These are phyloP conservation scores for Leptogaster cylindrica DNA, from an alignment of 2,888 invertebrate genomes.

Conservation along the genomic window DNA sequence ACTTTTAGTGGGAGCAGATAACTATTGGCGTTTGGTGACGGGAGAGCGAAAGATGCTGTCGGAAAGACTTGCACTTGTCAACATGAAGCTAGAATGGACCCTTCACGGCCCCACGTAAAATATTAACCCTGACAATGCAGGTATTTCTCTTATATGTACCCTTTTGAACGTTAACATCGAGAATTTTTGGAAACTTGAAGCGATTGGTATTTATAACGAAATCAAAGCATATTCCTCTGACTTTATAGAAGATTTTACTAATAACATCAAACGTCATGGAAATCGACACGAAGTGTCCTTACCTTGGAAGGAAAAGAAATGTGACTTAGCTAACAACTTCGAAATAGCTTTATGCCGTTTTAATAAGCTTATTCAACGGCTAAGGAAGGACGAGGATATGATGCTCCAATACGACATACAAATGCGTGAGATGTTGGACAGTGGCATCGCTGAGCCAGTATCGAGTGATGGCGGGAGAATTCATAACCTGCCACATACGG, in stretches of 20 bases:
- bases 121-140: background rate
- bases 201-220: background rate
- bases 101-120: background rate
- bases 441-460: background rate
- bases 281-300: no score
- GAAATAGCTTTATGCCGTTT: no score
- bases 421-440: background rate
- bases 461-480: background rate
- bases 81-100: conserved; percentile 2
- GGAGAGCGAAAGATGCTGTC: background rate
- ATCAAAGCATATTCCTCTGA: background rate
- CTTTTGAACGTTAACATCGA: background rate
- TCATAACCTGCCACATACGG: background rate
- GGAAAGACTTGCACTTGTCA: background rate
- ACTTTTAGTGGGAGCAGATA: background rate
- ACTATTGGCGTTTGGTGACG: conserved; percentile 6
- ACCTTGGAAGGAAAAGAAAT: no score
- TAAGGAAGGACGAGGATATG: background rate
- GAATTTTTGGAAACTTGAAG: conserved; percentile 3
- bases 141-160: background rate
- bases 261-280: no score
- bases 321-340: no score
- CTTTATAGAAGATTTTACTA: no score
- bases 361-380: background rate
- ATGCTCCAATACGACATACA: background rate